Conservation (phyloP, 2,113 vertebrate genomes). For the Oreamnos americanus region DNA sequence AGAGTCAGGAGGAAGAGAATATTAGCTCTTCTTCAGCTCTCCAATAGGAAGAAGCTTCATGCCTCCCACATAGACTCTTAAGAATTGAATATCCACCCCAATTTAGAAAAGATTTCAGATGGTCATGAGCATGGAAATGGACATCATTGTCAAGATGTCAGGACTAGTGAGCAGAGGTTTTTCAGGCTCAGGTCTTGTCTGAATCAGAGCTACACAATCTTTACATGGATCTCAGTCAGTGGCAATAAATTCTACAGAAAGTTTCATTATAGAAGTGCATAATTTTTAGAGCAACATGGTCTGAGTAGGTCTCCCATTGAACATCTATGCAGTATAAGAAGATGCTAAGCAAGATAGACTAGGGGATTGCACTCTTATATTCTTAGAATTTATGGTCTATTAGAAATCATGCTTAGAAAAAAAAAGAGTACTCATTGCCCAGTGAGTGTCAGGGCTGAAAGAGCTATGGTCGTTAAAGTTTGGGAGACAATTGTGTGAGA, state of each 20-base stretch:
- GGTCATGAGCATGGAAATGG: neutral
- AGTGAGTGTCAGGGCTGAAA: neutral
- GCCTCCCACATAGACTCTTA: neutral
- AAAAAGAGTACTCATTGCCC: neutral
- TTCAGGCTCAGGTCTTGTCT: neutral
- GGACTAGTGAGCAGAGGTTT: neutral
- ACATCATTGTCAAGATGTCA: neutral
- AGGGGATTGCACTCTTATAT: neutral
- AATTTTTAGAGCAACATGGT: neutral
- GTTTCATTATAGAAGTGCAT: neutral
- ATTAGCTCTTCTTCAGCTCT: neutral
- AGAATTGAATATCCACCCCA: neutral
- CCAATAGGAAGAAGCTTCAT: neutral
- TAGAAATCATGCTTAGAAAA: neutral
- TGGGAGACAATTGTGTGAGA: neutral
- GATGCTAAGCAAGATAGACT: neutral
- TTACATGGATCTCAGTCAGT: neutral
- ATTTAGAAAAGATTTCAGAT: neutral
- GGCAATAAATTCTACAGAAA: neutral
- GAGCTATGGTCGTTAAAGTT: neutral
- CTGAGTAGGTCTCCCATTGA: neutral
- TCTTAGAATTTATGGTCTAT: neutral
- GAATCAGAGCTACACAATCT: neutral
- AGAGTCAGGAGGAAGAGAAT: neutral
- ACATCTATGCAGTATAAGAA: neutral